Percentiles rank a stretch among this genome's conserved stretches.
phyloP scores from a whole-genome alignment of 2,797 vertebrate species.

The Ctenopoma multispine region DNA sequence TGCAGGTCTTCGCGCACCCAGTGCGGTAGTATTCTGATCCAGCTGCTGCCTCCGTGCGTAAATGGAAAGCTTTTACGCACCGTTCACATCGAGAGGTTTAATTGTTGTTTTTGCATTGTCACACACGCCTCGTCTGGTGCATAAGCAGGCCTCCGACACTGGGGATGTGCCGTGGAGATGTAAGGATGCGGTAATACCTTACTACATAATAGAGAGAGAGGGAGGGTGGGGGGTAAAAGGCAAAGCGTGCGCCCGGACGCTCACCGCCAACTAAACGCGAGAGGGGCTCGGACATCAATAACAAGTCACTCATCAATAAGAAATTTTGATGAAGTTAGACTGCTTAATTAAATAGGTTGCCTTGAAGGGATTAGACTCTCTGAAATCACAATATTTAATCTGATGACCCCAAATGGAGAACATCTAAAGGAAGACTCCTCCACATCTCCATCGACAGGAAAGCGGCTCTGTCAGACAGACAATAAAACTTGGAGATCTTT shows the following conservation, averaged over 20 bases:
- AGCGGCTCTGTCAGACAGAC: constrained; percentile 28
- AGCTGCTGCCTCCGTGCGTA: constrained; percentile 65
- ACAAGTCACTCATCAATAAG: constrained; percentile 71
- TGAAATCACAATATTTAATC: constrained; percentile 56
- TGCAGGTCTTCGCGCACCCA: constrained; percentile 14
- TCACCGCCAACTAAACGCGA: constrained; percentile 62
- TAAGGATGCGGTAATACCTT: constrained; percentile 71
- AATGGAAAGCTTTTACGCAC: constrained; percentile 83
- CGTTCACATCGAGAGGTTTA: constrained; percentile 54
- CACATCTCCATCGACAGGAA: constrained; percentile 51
- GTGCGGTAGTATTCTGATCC: constrained; percentile 47
- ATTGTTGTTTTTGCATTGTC: constrained; percentile 66
- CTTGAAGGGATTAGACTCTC: constrained; percentile 36
- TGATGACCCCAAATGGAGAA: constrained; percentile 71
- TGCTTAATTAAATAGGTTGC: constrained; percentile 69
- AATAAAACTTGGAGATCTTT: constrained; percentile 40
- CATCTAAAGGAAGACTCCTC: constrained; percentile 64
- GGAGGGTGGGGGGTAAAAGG: constrained; percentile 47
- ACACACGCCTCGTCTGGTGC: constrained; percentile 58
- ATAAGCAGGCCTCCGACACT: constrained; percentile 47
- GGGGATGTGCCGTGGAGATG: constrained; percentile 61
- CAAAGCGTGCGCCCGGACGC: constrained; percentile 66
- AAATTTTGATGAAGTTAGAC: constrained; percentile 65
- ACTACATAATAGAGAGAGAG: constrained; percentile 53
- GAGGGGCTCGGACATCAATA: constrained; percentile 66